Percentiles rank a stretch among this genome's conserved stretches.
phyloP scores from a whole-genome alignment of 2,797 vertebrate genomes.

The Hypotaenidia philippensis region DNA sequence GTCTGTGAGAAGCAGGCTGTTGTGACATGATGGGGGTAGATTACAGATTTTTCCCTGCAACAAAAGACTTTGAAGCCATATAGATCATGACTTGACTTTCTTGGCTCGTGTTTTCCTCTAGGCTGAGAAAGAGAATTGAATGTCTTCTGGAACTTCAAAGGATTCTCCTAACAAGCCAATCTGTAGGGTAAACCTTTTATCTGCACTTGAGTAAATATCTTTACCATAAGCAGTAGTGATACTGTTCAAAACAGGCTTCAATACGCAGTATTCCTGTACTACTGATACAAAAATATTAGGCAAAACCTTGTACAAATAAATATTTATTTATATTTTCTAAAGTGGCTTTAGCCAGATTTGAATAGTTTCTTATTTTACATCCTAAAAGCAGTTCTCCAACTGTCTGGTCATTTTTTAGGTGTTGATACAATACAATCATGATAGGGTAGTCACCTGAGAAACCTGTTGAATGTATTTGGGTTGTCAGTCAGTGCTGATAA shows the following conservation, averaged over 20 bases:
- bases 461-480: background rate
- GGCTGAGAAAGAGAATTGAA: background rate
- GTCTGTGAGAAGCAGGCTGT: background rate
- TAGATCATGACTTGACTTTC: background rate
- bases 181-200: background rate
- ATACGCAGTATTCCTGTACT: background rate
- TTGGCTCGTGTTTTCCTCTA: background rate
- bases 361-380: background rate
- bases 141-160: background rate
- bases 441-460: background rate
- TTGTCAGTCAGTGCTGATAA: background rate
- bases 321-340: background rate
- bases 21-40: accelerated
- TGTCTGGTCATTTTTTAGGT: background rate
- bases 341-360: background rate
- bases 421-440: background rate
- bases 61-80: background rate
- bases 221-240: background rate
- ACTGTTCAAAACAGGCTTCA: background rate
- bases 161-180: background rate
- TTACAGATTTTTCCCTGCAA: background rate
- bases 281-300: background rate
- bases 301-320: background rate
- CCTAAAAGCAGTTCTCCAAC: background rate
- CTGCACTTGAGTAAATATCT: background rate